A percentile compares a stretch with the other conserved stretches of the same genome.
phyloP scores from a whole-genome alignment of 1,140 invertebrate species.

The Saccostrea echinata region DNA sequence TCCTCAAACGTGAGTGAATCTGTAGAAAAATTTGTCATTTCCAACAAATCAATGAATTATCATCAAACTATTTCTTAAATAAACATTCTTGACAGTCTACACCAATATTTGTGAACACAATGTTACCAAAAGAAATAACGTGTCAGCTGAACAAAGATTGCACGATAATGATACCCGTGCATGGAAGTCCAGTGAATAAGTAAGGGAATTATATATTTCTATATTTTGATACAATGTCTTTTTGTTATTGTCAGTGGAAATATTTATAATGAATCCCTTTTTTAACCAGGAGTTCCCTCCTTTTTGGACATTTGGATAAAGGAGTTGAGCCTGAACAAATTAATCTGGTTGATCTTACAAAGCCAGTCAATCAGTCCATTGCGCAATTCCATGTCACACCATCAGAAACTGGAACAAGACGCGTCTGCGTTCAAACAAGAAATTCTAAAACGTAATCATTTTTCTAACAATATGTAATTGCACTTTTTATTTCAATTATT shows the following conservation, averaged over 20 bases:
- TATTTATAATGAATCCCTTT: background rate
- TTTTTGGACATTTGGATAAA: conserved; percentile 18
- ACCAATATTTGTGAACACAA: conserved; percentile 20
- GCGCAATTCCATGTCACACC: background rate
- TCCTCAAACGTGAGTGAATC: background rate
- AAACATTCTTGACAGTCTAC: background rate
- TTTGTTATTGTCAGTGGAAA: background rate
- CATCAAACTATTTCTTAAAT: background rate
- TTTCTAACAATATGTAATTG: background rate
- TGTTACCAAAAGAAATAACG: background rate
- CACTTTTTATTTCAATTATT: background rate
- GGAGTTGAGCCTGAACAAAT: background rate
- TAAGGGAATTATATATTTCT: background rate
- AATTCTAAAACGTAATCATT: background rate
- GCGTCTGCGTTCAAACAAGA: background rate
- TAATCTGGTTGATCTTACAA: background rate
- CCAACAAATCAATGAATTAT: background rate
- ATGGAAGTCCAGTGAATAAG: background rate
- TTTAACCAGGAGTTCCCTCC: background rate
- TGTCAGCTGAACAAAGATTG: conserved; percentile 16
- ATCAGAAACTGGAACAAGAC: background rate
- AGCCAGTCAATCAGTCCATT: background rate
- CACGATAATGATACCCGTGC: background rate
- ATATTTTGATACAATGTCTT: background rate
- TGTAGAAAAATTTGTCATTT: background rate